These are phyloP conservation scores for Diorhabda carinulata DNA, from an alignment of 1,140 invertebrate genomes.

Conservation along the genomic window DNA sequence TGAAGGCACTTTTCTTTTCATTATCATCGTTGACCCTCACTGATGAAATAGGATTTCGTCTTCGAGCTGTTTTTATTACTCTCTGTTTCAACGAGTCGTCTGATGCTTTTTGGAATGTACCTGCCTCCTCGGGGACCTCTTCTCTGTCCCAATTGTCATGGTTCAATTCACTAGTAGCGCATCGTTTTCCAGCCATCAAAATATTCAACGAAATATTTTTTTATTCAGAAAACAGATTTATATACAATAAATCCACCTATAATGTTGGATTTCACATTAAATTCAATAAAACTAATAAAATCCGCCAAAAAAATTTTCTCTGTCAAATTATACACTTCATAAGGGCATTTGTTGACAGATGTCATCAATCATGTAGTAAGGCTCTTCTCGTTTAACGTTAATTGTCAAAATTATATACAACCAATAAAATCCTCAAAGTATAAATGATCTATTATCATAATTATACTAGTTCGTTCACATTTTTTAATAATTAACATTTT, in stretches of 20 bases:
- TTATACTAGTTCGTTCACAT: no score
- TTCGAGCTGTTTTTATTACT: constrained; percentile 72
- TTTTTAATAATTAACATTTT: no score
- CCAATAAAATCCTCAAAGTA: no score
- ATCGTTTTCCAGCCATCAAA: constrained; percentile 71
- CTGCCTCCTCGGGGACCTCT: constrained; percentile 74
- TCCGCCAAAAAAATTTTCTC: background rate
- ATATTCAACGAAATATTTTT: background rate
- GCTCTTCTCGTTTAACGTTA: no score
- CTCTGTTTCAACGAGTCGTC: constrained; percentile 69
- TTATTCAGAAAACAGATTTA: background rate
- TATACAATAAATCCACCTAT: background rate
- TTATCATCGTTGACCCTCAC: constrained; percentile 44
- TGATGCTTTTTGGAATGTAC: constrained; percentile 65
- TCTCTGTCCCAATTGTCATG: constrained; percentile 90
- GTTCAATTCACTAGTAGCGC: constrained; percentile 72
- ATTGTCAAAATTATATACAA: no score
- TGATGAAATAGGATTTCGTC: constrained; percentile 50
- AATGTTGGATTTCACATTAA: background rate
- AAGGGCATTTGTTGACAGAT: background rate
- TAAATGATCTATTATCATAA: no score
- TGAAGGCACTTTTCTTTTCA: constrained; percentile 41
- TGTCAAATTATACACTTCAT: background rate
- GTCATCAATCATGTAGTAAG: background rate
- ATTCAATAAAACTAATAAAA: background rate